Percentiles rank a stretch among this genome's conserved stretches.
phyloP scores from a whole-genome alignment of 2,797 vertebrate species.

The Trichosurus vulpecula region DNA sequence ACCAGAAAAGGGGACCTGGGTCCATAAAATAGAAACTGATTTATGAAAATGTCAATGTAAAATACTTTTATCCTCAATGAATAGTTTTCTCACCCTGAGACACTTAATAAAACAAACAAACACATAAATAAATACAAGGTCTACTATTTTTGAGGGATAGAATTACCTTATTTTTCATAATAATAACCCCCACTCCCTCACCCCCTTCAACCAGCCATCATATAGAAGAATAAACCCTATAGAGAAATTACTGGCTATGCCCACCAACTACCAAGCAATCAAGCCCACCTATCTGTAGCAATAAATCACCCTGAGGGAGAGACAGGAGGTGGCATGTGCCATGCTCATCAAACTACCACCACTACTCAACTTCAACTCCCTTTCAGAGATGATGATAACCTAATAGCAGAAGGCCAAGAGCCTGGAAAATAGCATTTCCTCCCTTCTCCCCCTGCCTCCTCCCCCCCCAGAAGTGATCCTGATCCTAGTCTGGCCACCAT shows the following conservation, averaged over 20 bases:
- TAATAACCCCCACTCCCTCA: background rate
- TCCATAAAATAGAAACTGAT: slow-evolving; percentile 51
- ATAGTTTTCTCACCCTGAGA: background rate
- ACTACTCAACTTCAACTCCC: background rate
- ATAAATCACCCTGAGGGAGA: background rate
- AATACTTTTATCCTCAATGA: background rate
- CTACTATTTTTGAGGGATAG: background rate
- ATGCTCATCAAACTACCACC: background rate
- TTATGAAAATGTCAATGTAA: slow-evolving; percentile 61
- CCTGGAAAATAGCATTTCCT: background rate
- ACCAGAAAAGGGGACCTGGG: slow-evolving; percentile 39
- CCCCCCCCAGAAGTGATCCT: background rate
- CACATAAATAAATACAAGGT: background rate
- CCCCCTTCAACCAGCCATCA: background rate
- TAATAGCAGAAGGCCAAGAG: background rate
- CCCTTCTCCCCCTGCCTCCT: background rate
- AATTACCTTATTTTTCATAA: background rate
- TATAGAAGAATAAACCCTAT: background rate
- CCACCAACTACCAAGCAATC: background rate
- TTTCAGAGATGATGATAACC: background rate
- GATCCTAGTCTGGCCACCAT: background rate
- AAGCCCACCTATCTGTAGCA: background rate
- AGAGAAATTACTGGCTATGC: background rate
- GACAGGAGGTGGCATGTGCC: background rate
- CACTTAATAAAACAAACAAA: background rate